phyloP scores from a whole-genome alignment of 2,113 vertebrate species.

The Plectropomus leopardus region DNA sequence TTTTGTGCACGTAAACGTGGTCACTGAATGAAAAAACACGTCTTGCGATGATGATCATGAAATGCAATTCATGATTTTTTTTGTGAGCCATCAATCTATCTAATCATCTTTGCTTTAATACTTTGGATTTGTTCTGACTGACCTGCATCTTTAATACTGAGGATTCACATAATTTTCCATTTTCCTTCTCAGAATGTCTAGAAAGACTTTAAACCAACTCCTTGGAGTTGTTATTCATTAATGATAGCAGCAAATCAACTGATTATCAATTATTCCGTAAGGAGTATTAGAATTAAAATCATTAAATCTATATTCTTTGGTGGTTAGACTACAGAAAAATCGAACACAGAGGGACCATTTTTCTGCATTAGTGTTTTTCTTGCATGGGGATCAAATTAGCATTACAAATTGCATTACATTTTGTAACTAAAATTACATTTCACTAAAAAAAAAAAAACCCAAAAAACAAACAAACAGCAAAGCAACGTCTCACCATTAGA shows the following conservation, averaged over 20 bases:
- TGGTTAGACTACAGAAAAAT: conserved; percentile 46
- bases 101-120: conserved; percentile 24
- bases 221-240: conserved; percentile 22
- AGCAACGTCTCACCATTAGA: conserved; percentile 31
- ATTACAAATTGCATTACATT: conserved; percentile 9
- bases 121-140: conserved; percentile 20
- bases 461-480: too few relatives aligned
- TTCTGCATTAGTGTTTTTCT: conserved; percentile 22
- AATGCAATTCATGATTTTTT: background rate
- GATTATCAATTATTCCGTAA: conserved; percentile 39
- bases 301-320: conserved; percentile 63
- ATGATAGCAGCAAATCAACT: conserved; percentile 39
- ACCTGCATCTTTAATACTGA: conserved; percentile 36
- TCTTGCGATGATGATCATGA: conserved; percentile 8
- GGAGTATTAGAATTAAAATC: conserved; percentile 14
- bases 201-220: background rate
- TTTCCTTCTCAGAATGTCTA: background rate
- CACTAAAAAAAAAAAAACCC: conserved; percentile 50
- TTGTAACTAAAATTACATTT: conserved; percentile 29
- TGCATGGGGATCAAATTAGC: conserved; percentile 25
- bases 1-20: background rate
- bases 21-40: conserved; percentile 5
- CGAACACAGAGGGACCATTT: conserved; percentile 31
- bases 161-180: conserved; percentile 12
- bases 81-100: conserved; percentile 7